These are phyloP conservation scores for Archocentrus centrarchus DNA, from an alignment of 2,113 vertebrate species.

Conservation along the genomic window DNA sequence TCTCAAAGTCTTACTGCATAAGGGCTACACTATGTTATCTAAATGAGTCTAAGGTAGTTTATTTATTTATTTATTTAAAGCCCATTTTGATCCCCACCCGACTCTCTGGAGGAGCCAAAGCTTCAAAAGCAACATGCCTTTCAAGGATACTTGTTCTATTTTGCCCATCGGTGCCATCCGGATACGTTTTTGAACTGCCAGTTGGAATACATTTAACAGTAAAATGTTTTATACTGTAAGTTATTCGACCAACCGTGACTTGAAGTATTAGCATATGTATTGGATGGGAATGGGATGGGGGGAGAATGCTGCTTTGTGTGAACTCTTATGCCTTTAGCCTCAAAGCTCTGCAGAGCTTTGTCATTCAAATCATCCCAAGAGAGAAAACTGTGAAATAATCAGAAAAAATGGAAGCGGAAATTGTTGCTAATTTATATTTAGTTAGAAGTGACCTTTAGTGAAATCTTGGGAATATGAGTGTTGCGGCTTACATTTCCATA, in stretches of 20 bases:
- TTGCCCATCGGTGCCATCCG: not conserved
- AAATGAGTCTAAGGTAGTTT: not conserved
- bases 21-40: not conserved
- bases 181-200: slow-evolving; percentile 19
- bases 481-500: not conserved
- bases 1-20: not conserved
- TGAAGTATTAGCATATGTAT: slow-evolving; percentile 67
- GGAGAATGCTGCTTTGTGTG: slow-evolving; percentile 40
- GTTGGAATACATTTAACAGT: slow-evolving; percentile 59
- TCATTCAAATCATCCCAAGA: slow-evolving; percentile 57
- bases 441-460: slow-evolving; percentile 38
- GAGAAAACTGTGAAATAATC: slow-evolving; percentile 45
- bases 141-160: slow-evolving; percentile 15
- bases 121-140: not conserved
- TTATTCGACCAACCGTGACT: slow-evolving; percentile 48
- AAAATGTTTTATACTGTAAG: slow-evolving; percentile 42
- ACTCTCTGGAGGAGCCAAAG: not conserved
- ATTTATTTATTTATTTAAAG: not conserved
- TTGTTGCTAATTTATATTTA: slow-evolving; percentile 44
- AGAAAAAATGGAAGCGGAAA: slow-evolving; percentile 29
- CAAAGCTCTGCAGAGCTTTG: slow-evolving; percentile 53
- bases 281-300: slow-evolving; percentile 33
- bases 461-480: not conserved
- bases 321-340: slow-evolving; percentile 48
- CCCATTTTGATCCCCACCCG: not conserved